Conservation (phyloP, 1,140 invertebrate genomes). For the Chelonus insularis region DNA sequence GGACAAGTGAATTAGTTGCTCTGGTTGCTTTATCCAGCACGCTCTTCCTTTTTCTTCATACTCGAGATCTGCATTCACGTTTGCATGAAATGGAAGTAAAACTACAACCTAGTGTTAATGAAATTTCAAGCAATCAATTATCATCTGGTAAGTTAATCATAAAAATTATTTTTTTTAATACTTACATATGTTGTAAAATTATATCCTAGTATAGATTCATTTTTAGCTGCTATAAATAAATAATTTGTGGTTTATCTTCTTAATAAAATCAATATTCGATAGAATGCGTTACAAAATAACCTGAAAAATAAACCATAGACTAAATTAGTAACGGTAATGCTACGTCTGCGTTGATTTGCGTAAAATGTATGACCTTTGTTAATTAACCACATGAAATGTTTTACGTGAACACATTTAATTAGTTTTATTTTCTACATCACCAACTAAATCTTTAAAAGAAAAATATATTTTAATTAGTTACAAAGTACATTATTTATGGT, state of each 20-base stretch:
- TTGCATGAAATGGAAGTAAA: constrained; percentile 76
- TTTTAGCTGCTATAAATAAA: too few relatives aligned
- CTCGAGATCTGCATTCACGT: constrained; percentile 75
- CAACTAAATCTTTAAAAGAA: too few relatives aligned
- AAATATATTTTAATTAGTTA: too few relatives aligned
- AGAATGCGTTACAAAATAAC: background rate
- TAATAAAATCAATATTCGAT: too few relatives aligned
- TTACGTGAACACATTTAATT: constrained; percentile 7
- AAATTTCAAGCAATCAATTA: constrained; percentile 71
- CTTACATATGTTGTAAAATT: too few relatives aligned
- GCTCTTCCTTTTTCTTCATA: constrained; percentile 80
- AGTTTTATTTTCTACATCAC: constrained; percentile 1
- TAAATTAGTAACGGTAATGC: constrained; percentile 42
- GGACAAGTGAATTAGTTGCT: constrained; percentile 75
- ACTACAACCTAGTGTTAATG: constrained; percentile 69
- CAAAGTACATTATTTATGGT: too few relatives aligned
- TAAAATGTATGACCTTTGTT: constrained; percentile 32
- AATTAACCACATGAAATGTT: constrained; percentile 27
- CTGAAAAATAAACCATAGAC: background rate
- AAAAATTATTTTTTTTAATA: background rate
- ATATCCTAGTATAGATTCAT: too few relatives aligned
- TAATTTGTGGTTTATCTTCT: too few relatives aligned
- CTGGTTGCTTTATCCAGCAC: constrained; percentile 77
- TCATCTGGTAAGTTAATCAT: constrained; percentile 65
- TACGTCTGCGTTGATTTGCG: constrained; percentile 33